A percentile compares a stretch with the other conserved stretches of the same genome.
Evolutionary conservation across 2,113 vertebrate species (phyloP).

Genomic region (human): GRCh38 chr3:182858001-182858500

Average conservation of each 20-base stretch:
- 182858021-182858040: constrained; percentile 90
- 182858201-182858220: not conserved
- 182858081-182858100: not conserved
- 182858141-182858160: not conserved
- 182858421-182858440: not conserved
- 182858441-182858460: constrained; percentile 7
- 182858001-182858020: constrained; percentile 96
- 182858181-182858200: not conserved
- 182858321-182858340: not conserved
- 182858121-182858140: not conserved
- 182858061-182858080: not conserved
- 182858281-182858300: not conserved
- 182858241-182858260: constrained; percentile 24
- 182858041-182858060: not conserved
- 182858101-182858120: not conserved
- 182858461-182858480: constrained; percentile 3
- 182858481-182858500: constrained; percentile 17
- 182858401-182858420: not conserved
- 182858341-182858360: constrained; percentile 27
- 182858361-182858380: constrained; percentile 35
- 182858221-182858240: not conserved
- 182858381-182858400: constrained; percentile 28
- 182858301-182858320: not conserved
- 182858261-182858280: constrained; percentile 10
- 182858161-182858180: not conserved